Base-by-base conservation (phyloP, 2,888 invertebrate genomes). In the Agrochola lota region DNA sequence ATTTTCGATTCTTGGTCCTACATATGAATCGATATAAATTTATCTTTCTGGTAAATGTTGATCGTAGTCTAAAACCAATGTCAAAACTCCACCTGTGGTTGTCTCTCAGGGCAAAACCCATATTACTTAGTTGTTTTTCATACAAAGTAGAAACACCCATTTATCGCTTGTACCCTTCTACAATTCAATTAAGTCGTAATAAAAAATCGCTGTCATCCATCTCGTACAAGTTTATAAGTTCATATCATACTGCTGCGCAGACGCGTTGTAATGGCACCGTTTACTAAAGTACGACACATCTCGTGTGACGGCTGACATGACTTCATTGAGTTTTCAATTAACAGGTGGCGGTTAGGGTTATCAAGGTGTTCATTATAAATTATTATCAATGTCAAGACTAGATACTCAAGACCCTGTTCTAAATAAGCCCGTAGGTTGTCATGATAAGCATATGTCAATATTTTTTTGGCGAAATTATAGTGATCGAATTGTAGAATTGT, bases 321-420 rank as follows among this genome's bases (percentile, higher is more conserved):
- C 68, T 71, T 81, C 57, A 64, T 79, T 78, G 75, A 80, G 78
- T 80, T 88, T 87, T 88, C 85, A 88, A 88, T 89, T 86, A 87
- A 82, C 87, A 84, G 78, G 83, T 89, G 85, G 57, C 52, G n/a
- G 40, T 30, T 72, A 86, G 87, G 87, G 88, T 68, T 83, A 68
- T 23, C 79, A 73, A 40, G 60, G 62, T 35, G 30, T 20, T 30
- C 11, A 5, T 62, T 6, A 20, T 35, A 35, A n/a, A 63, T 63
- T 35, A 35, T 63, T 35, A 63, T 23, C 63, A 35, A 20, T 20
- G 5, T 62, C 30, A 20, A 30, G 30, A 30, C 60, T 30, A 46
- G 43, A 43, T 35, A 35, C 30, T 30, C 30, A 1, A 1, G 2
- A 35, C 35, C 35, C 35, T 40, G 40, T 40, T 40, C 40, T 40